Evolutionary conservation across 30 jellyfish, hydroid and myxozoan genomes (phyloP), one percentile per base, ranked within the genome.

Genomic region (Sanderia malayensis): DNA sequence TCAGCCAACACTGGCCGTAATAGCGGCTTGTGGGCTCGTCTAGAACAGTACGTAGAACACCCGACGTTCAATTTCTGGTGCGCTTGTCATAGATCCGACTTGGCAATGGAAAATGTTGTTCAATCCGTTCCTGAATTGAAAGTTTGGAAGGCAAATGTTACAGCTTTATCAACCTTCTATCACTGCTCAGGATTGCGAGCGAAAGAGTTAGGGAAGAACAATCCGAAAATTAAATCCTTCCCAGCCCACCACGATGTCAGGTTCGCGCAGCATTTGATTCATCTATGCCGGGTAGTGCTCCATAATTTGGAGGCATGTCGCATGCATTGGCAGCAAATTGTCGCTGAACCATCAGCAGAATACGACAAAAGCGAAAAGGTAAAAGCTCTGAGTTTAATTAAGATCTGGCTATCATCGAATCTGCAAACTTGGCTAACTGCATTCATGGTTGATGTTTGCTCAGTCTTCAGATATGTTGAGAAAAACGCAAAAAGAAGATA

Each of bases 11-110:
- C 80, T 68, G 80, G 80, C 19, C 19, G 80, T 18, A 18, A 9
- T 18, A 68, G 45, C 2, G 70, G 80, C 2, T 31, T 68, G 52
- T 46, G 71, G 83, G 83, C 72, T 22, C 22, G 83, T 15, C 22
- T 70, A 71, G 82, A 46, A 31, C 57, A 32, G 57, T 70, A 70
- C 26, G 71, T 70, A 13, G 27, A 31, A 29, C 82, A 70, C 49
- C 17, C 70, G 31, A 58, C 84, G 29, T 47, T 53, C 9, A 31
- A 72, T 19, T 26, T 72, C 31, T 72, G 84, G 84, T 72, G 84
- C 31, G 74, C 84, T 19, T 72, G 84, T 52, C 84, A 72, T 31
- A 72, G 84, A 53, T 47, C 84, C 31, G 74, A 72, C 71, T 53
- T 72, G 73, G 84, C 84, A 2, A 72, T 72, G 84, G 84, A 49